Evolutionary conservation across 2,113 vertebrate genomes (phyloP).

Genomic region (Archocentrus centrarchus): DNA sequence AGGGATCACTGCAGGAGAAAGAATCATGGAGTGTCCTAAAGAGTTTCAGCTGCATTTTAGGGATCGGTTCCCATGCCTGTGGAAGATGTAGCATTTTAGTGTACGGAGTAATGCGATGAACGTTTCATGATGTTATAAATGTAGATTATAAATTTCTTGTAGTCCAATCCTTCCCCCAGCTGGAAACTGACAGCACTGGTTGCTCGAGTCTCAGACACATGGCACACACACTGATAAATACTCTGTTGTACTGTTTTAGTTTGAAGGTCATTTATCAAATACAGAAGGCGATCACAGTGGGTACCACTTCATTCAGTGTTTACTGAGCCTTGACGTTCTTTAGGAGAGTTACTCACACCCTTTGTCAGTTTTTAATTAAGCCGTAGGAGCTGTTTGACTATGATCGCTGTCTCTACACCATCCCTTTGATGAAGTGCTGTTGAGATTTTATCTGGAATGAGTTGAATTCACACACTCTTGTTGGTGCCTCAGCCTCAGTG

Average conservation of each 20-base stretch:
- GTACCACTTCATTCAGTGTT: too few species aligned
- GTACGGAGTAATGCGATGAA: too few species aligned
- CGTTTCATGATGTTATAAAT: too few species aligned
- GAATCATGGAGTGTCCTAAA: too few species aligned
- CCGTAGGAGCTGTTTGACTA: conserved; percentile 9
- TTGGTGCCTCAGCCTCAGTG: conserved; percentile 13
- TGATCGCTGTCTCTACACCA: conserved; percentile 8
- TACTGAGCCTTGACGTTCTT: neutral
- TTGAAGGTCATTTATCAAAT: neutral
- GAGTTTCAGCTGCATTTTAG: too few species aligned
- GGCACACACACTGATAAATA: too few species aligned
- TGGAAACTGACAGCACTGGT: neutral
- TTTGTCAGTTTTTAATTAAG: conserved; percentile 27
- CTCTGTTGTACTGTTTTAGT: neutral
- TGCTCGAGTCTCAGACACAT: neutral
- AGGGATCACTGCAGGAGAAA: too few species aligned
- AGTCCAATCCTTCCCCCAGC: too few species aligned
- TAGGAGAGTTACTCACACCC: neutral
- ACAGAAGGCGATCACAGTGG: neutral
- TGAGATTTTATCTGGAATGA: conserved; percentile 39
- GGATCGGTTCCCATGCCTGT: too few species aligned
- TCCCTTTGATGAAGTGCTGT: conserved; percentile 23
- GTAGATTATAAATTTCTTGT: too few species aligned
- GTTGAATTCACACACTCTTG: neutral
- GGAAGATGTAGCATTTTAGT: too few species aligned